These are phyloP conservation scores for Pampus argenteus DNA, from an alignment of 2,797 vertebrate genomes.

Conservation along the genomic window DNA sequence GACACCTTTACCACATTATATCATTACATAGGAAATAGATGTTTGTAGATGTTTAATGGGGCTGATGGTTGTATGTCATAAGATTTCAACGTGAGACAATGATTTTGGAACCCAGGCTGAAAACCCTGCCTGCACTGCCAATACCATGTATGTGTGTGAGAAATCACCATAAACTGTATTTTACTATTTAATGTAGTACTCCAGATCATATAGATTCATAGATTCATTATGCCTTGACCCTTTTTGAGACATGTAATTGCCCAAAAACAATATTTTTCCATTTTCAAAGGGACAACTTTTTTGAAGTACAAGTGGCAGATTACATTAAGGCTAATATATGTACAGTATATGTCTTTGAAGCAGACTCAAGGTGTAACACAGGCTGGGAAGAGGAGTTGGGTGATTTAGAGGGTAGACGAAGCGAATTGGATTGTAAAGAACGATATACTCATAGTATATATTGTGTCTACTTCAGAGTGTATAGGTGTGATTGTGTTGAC, in stretches of 20 bases:
- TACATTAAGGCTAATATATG: too few species aligned
- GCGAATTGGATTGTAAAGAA: background rate
- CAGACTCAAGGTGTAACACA: conserved; percentile 30
- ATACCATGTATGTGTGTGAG: background rate
- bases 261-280: background rate
- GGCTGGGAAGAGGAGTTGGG: conserved; percentile 17
- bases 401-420: conserved; percentile 23
- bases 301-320: background rate
- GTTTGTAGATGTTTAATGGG: too few species aligned
- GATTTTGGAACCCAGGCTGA: background rate
- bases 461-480: background rate
- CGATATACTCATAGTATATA: too few species aligned
- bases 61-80: too few species aligned
- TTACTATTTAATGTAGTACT: background rate
- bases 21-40: too few species aligned
- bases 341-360: conserved; percentile 58
- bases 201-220: too few species aligned
- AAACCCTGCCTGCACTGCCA: background rate
- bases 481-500: conserved; percentile 11
- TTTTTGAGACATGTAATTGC: background rate
- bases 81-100: too few species aligned
- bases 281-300: background rate
- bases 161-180: background rate
- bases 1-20: too few species aligned
- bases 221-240: background rate